phyloP scores from a whole-genome alignment of 1,140 invertebrate genomes.

The Anadara kagoshimensis region DNA sequence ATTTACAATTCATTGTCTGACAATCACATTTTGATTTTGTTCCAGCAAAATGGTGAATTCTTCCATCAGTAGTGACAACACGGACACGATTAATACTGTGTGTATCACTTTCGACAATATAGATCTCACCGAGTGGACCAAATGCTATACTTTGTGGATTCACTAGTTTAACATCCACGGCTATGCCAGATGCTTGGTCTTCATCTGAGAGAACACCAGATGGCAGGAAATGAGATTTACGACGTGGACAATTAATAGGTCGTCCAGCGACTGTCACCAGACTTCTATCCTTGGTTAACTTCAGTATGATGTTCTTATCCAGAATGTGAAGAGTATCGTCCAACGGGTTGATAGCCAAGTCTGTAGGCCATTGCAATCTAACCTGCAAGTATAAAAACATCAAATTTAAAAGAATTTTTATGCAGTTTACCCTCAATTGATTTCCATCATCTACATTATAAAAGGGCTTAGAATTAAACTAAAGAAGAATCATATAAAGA shows the following conservation, averaged over 20 bases:
- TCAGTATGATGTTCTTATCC: conserved; percentile 95
- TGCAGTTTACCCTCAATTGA: no score
- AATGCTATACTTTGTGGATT: conserved; percentile 95
- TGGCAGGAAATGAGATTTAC: conserved; percentile 65
- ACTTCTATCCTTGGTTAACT: conserved; percentile 90
- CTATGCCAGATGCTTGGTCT: conserved; percentile 64
- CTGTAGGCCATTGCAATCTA: conserved; percentile 94
- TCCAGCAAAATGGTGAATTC: conserved; percentile 92
- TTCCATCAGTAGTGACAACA: conserved; percentile 93
- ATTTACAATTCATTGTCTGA: conserved; percentile 86
- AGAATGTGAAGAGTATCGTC: conserved; percentile 96
- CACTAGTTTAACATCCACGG: conserved; percentile 86
- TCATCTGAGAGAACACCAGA: conserved; percentile 63
- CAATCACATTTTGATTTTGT: conserved; percentile 97
- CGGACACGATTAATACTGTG: conserved; percentile 91
- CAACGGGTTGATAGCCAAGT: conserved; percentile 92
- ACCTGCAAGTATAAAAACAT: conserved; percentile 76
- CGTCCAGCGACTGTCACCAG: conserved; percentile 94
- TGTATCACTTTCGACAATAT: conserved; percentile 94
- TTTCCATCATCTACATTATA: no score
- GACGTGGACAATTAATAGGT: conserved; percentile 90
- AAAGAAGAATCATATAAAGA: no score
- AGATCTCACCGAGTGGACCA: conserved; percentile 92
- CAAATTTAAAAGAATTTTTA: background rate
- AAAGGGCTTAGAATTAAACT: no score